phyloP scores from a whole-genome alignment of 2,113 vertebrate genomes.

The Leucosticte australis region DNA sequence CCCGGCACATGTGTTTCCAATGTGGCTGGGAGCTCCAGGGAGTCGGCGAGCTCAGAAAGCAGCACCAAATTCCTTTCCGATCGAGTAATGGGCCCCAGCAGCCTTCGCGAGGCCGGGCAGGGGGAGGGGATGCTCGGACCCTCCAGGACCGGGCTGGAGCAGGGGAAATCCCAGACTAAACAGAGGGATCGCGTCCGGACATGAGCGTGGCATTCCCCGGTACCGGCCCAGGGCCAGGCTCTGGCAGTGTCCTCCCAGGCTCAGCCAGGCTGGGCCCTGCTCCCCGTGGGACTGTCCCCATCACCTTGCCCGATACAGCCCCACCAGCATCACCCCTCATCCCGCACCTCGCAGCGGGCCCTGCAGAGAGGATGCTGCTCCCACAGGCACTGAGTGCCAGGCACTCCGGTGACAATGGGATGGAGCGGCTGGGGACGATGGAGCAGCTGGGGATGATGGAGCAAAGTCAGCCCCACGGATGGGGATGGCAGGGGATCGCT shows the following conservation, averaged over 20 bases:
- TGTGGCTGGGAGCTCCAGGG: slow-evolving; percentile 66
- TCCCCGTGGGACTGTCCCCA: not conserved
- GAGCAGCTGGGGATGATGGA: not conserved
- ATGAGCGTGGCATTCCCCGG: not conserved
- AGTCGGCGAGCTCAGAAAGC: slow-evolving; percentile 58
- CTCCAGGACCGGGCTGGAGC: not conserved
- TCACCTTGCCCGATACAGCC: not conserved
- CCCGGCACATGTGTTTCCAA: slow-evolving; percentile 69
- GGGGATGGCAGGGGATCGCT: not conserved
- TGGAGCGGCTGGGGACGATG: not conserved
- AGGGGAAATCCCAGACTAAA: slow-evolving; percentile 25
- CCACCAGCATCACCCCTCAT: not conserved
- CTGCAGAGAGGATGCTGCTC: not conserved
- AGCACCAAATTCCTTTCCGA: slow-evolving; percentile 71
- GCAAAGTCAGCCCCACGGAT: not conserved
- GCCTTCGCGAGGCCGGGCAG: slow-evolving; percentile 55
- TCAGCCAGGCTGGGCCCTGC: not conserved
- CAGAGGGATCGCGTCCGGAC: not conserved
- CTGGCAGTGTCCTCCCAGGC: not conserved
- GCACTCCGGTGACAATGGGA: not conserved
- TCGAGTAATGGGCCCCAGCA: slow-evolving; percentile 73
- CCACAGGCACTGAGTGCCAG: not conserved
- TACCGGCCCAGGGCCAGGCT: not conserved
- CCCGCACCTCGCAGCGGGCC: not conserved
- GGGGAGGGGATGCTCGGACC: slow-evolving; percentile 63